Conservation (phyloP, 2,113 vertebrate species). For the Onychostruthus taczanowskii region DNA sequence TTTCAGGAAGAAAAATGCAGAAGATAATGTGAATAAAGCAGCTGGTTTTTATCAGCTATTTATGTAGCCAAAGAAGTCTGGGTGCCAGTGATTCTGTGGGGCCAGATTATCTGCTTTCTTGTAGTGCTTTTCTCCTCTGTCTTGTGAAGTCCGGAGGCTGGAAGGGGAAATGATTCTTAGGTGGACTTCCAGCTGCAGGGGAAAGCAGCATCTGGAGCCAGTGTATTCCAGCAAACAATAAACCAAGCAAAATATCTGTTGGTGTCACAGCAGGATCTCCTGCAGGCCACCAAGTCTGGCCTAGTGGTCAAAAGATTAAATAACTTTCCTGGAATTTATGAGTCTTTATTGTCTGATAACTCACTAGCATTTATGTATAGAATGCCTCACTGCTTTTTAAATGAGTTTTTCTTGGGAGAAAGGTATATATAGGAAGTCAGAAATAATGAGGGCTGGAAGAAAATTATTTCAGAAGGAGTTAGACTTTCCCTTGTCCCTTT, state of each 20-base stretch:
- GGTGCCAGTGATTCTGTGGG: background rate
- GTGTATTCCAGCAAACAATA: background rate
- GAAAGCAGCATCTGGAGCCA: background rate
- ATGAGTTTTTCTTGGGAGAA: background rate
- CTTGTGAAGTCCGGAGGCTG: background rate
- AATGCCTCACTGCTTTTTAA: background rate
- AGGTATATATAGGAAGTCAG: background rate
- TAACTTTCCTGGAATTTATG: background rate
- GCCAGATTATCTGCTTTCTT: background rate
- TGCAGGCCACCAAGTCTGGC: background rate
- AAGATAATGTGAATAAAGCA: background rate
- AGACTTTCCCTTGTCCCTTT: background rate
- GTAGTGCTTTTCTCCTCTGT: background rate
- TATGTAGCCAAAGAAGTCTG: background rate
- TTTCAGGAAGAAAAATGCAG: background rate
- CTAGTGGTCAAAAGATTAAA: background rate
- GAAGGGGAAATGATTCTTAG: background rate
- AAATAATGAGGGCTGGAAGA: background rate
- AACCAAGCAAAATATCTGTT: background rate
- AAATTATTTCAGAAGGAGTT: background rate
- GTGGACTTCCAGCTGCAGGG: background rate
- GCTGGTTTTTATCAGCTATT: background rate
- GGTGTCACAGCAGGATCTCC: background rate
- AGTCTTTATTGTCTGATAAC: background rate
- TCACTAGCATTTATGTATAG: background rate